phyloP scores from a whole-genome alignment of 1,140 invertebrate species.

The Mylabris phalerata region DNA sequence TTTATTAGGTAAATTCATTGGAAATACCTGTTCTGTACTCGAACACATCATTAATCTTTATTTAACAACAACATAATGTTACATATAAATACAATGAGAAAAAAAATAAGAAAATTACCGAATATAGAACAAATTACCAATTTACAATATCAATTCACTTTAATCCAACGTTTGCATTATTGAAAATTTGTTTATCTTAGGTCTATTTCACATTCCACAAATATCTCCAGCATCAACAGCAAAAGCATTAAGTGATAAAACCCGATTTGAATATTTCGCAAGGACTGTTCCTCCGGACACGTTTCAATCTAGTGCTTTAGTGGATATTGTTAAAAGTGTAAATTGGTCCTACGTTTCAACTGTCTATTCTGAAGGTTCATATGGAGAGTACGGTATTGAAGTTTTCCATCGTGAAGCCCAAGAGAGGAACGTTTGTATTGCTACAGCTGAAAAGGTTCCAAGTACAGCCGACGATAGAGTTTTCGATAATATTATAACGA shows the following conservation, averaged over 20 bases:
- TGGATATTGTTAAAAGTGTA: conserved; percentile 64
- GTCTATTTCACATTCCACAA: conserved; percentile 73
- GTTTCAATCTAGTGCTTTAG: conserved; percentile 69
- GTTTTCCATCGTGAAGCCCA: conserved; percentile 62
- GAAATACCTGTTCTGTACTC: not conserved
- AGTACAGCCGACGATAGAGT: conserved; percentile 52
- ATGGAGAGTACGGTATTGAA: conserved; percentile 54
- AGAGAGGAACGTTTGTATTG: conserved; percentile 67
- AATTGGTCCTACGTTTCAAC: conserved; percentile 82
- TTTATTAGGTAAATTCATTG: conserved; percentile 44
- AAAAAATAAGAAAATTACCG: too few species aligned
- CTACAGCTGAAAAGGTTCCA: conserved; percentile 62
- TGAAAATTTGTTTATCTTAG: conserved; percentile 21
- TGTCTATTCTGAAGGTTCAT: conserved; percentile 68
- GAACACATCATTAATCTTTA: not conserved
- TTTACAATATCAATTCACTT: not conserved
- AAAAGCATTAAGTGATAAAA: conserved; percentile 69
- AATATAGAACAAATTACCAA: too few species aligned
- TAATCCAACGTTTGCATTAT: not conserved
- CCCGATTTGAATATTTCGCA: conserved; percentile 70
- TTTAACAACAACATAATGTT: not conserved
- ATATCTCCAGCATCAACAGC: conserved; percentile 78
- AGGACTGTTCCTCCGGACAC: conserved; percentile 74
- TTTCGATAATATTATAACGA: conserved; percentile 56
- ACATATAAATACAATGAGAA: too few species aligned